These are phyloP conservation scores for Prionailurus viverrinus DNA, from an alignment of 2,113 vertebrate genomes.

Conservation along the genomic window DNA sequence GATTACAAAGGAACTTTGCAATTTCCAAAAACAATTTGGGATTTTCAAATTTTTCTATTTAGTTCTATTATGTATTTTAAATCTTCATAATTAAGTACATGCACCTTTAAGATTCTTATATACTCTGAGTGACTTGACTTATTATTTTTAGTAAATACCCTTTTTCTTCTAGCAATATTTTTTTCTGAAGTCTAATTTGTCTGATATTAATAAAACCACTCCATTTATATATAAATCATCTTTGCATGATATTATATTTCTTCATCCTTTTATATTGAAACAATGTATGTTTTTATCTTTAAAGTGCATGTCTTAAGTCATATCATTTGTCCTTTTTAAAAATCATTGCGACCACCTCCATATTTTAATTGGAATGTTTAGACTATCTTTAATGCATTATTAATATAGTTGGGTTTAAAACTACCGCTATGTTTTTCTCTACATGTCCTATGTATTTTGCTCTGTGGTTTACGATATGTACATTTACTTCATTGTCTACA, in stretches of 20 bases:
- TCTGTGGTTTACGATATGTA: not conserved
- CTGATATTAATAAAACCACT: not conserved
- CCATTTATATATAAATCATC: not conserved
- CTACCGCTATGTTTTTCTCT: not conserved
- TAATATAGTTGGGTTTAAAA: constrained; percentile 17
- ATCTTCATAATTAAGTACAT: not conserved
- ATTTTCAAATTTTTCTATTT: not conserved
- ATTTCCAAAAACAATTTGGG: not conserved
- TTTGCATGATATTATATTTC: constrained; percentile 9
- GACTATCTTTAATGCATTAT: not conserved
- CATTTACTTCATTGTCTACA: not conserved
- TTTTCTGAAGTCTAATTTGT: not conserved
- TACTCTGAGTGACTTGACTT: not conserved
- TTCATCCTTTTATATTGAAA: not conserved
- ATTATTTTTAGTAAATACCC: not conserved
- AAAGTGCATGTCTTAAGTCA: not conserved
- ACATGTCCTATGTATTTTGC: not conserved
- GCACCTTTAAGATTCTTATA: not conserved
- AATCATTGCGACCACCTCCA: not conserved
- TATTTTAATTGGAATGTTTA: not conserved
- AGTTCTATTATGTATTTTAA: not conserved
- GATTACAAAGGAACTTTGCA: constrained; percentile 2
- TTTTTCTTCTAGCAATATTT: not conserved
- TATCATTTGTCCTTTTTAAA: not conserved
- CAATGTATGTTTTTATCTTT: not conserved